Evolutionary conservation across 2,797 vertebrate species (phyloP).

Genomic region (Poecile montanus): DNA sequence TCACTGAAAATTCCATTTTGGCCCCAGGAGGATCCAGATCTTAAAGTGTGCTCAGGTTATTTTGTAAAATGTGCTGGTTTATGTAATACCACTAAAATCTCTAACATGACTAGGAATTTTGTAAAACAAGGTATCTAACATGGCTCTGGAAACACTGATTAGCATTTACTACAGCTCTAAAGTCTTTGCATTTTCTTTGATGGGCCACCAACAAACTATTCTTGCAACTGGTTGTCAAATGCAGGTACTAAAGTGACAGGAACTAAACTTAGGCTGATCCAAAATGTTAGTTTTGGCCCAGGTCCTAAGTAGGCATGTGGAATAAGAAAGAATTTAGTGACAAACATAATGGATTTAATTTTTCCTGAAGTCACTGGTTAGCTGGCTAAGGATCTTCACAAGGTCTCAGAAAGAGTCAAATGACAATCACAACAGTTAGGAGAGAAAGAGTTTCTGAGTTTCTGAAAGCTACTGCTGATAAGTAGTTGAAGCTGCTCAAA

Average conservation of each 20-base stretch:
- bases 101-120: not conserved
- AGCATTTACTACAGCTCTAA: not conserved
- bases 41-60: rapidly evolving
- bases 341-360: not conserved
- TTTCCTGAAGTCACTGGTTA: not conserved
- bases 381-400: not conserved
- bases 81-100: not conserved
- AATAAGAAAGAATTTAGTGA: not conserved
- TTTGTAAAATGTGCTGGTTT: not conserved
- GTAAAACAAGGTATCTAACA: not conserved
- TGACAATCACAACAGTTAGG: not conserved
- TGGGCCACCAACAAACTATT: not conserved
- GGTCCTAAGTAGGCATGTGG: not conserved
- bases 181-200: not conserved
- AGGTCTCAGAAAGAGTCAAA: not conserved
- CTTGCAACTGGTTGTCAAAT: not conserved
- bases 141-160: not conserved
- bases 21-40: not conserved
- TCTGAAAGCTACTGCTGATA: not conserved
- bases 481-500: constrained; percentile 23
- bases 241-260: not conserved
- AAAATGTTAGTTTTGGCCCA: not conserved
- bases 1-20: not conserved
- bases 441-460: not conserved
- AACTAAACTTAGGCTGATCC: not conserved